Evolutionary conservation across 2,113 vertebrate genomes (phyloP), one percentile per base, ranked within the genome.

Genomic region (Aegotheles bennettii): DNA sequence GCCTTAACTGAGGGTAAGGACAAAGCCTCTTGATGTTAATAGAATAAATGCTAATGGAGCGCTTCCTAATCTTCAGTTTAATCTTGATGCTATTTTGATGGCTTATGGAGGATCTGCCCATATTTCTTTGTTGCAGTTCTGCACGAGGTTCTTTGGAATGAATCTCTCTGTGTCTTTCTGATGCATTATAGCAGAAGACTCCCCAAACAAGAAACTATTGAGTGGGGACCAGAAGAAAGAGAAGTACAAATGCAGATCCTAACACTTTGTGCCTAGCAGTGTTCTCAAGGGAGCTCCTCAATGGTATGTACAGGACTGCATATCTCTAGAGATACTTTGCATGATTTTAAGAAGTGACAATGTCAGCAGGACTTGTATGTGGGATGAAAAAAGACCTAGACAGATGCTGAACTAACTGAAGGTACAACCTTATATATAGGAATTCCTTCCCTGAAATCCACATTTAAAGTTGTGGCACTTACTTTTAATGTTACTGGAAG

Each of bases 251-350:
- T 14, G 5, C 20, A 65, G 43, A 73, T 61, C 19, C n/a, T 69
- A 50, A 77, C 11, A 6, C 11, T 43, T n/a, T 67, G 21, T 24
- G 24, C 36, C 28, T 48, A 60, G 33, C 3, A 8, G 31, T 19
- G 14, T 24, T 95, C 21, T 73, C 48, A 73, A 57, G 53, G 21
- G 23, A 51, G 13, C 5, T 93, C 13, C 14, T 81, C 42, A 70
- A 10, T 48, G 8, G 24, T 42, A 7, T 0, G 0, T 17, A 43
- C 19, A 61, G 47, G 42, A 70, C 40, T 40, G 7, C 6, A 1
- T 43, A 61, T 48, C 68, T 69, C 31, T 31, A 53, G 76, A 76
- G 80, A n/a, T 35, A 19, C 11, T 68, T 61, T 77, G 21, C 17
- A 3, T 5, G 4, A 13, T 64, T 60, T 5, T 13, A 51, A 78